Conservation (phyloP, 2,888 invertebrate genomes). For the Carcina quercana region DNA sequence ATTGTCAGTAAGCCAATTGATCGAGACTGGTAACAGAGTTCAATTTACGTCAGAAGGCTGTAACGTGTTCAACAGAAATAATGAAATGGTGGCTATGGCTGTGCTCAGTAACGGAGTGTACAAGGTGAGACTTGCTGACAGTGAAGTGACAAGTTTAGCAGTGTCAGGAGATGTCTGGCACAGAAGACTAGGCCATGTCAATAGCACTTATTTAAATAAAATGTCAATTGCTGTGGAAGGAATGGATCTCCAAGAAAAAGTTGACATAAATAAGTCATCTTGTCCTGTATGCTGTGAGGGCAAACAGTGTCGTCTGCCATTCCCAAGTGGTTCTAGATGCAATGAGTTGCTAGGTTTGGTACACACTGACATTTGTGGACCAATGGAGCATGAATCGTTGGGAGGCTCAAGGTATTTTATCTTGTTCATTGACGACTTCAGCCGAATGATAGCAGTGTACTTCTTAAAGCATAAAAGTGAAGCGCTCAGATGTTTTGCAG, state of each 20-base stretch:
- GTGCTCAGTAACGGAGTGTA: slow-evolving; percentile 13
- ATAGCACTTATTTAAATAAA: neutral
- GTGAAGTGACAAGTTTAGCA: no score
- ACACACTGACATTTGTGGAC: no score
- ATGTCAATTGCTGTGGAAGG: neutral
- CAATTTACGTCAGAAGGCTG: slow-evolving; percentile 5
- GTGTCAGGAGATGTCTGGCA: no score
- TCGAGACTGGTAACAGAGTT: slow-evolving; percentile 14
- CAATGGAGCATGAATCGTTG: no score
- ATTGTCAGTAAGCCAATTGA: slow-evolving; percentile 19
- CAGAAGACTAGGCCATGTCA: neutral
- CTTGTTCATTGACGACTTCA: no score
- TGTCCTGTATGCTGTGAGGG: slow-evolving; percentile 19
- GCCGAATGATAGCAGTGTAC: no score
- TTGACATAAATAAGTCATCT: slow-evolving; percentile 2
- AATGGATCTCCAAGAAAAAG: slow-evolving; percentile 5
- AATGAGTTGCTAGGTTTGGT: no score
- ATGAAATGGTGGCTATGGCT: slow-evolving; percentile 10
- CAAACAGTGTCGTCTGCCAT: slow-evolving; percentile 17
- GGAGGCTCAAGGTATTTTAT: no score
- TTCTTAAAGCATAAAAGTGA: no score
- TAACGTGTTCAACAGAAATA: slow-evolving; percentile 8
- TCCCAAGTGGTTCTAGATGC: no score
- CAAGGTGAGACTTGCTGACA: no score
- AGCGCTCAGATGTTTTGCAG: no score